Evolutionary conservation across 2,797 vertebrate genomes (phyloP).

Genomic region (Miichthys miiuy): DNA sequence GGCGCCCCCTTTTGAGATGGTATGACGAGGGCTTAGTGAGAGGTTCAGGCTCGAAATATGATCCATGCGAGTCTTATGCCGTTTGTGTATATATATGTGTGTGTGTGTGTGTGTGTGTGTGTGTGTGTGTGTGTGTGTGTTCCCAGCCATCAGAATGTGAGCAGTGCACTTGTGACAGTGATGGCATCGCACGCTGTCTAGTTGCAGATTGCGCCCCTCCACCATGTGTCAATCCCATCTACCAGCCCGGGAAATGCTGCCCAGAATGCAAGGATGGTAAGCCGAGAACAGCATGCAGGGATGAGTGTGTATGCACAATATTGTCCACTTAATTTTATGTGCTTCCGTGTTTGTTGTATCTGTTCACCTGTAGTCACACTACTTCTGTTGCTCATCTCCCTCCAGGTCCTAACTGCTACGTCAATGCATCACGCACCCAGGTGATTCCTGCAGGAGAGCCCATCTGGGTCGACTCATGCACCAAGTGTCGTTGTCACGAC

Average conservation of each 20-base stretch:
- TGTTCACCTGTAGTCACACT: conserved; percentile 11
- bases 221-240: conserved; percentile 88
- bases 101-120: not conserved
- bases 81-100: conserved; percentile 1
- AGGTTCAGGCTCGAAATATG: not conserved
- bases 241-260: conserved; percentile 88
- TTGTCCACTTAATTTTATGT: not conserved
- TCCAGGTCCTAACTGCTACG: conserved; percentile 90
- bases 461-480: conserved; percentile 88
- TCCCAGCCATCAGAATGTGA: conserved; percentile 89
- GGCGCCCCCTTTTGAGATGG: conserved; percentile 71
- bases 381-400: conserved; percentile 15
- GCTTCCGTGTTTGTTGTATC: not conserved
- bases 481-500: conserved; percentile 88
- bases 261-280: conserved; percentile 89
- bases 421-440: conserved; percentile 76
- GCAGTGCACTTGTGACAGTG: conserved; percentile 88
- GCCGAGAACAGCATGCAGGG: conserved; percentile 22
- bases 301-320: not conserved
- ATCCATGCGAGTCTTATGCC: not conserved
- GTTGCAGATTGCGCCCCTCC: conserved; percentile 90
- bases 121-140: conserved; percentile 22
- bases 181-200: conserved; percentile 88
- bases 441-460: conserved; percentile 87
- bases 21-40: not conserved